These are phyloP conservation scores for Psilanteris sp. DNA, from an alignment of 1,140 invertebrate species.

Conservation along the genomic window DNA sequence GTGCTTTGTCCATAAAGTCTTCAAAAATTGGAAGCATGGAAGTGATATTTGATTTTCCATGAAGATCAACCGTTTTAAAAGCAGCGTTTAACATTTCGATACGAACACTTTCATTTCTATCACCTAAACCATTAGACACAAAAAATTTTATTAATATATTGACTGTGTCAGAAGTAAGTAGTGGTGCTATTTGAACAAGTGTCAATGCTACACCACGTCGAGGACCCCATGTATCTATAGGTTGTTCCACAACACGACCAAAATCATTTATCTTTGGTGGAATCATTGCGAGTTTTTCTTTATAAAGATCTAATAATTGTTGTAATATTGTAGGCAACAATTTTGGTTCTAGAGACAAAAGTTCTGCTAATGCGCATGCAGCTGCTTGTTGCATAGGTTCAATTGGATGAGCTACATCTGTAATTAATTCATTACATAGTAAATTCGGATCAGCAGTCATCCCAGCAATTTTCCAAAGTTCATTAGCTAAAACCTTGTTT, in stretches of 20 bases:
- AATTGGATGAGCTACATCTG: slow-evolving; percentile 89
- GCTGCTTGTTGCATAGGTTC: slow-evolving; percentile 89
- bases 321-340: slow-evolving; percentile 82
- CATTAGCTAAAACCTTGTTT: slow-evolving; percentile 84
- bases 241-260: slow-evolving; percentile 91
- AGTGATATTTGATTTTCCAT: slow-evolving; percentile 88
- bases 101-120: slow-evolving; percentile 90
- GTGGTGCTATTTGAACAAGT: slow-evolving; percentile 86
- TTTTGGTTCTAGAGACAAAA: slow-evolving; percentile 82
- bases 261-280: slow-evolving; percentile 94
- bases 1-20: slow-evolving; percentile 93
- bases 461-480: slow-evolving; percentile 83
- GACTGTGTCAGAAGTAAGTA: slow-evolving; percentile 85
- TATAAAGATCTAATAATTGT: slow-evolving; percentile 87
- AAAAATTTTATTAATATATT: slow-evolving; percentile 89
- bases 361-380: slow-evolving; percentile 86
- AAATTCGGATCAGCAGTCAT: slow-evolving; percentile 81
- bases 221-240: slow-evolving; percentile 92
- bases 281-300: slow-evolving; percentile 88
- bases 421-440: slow-evolving; percentile 84
- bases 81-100: slow-evolving; percentile 96
- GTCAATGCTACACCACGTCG: slow-evolving; percentile 92
- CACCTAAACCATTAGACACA: slow-evolving; percentile 91
- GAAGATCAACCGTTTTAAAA: slow-evolving; percentile 92
- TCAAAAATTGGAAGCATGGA: slow-evolving; percentile 93